A percentile compares a stretch with the other conserved stretches of the same genome.
phyloP scores from a whole-genome alignment of 1,140 invertebrate species.

The Mercenaria mercenaria region DNA sequence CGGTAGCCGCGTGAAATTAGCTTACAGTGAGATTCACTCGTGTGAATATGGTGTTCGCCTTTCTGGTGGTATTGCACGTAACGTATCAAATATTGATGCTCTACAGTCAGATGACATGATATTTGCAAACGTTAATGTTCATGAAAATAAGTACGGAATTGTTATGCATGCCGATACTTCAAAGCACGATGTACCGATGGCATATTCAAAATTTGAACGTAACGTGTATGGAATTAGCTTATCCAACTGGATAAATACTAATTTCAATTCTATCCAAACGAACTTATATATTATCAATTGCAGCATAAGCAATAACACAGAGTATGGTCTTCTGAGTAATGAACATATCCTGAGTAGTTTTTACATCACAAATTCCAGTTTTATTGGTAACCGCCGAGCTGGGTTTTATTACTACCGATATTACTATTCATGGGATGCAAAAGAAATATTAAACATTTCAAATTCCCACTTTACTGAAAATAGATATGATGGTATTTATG shows the following conservation, averaged over 20 bases:
- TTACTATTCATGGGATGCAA: neutral
- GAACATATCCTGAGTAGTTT: neutral
- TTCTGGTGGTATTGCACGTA: neutral
- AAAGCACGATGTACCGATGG: neutral
- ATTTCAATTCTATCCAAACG: neutral
- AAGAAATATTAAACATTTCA: neutral
- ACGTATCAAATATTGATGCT: neutral
- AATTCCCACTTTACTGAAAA: neutral
- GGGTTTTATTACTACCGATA: neutral
- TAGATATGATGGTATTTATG: neutral
- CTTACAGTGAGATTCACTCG: constrained; percentile 8
- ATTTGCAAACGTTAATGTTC: neutral
- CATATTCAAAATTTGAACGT: neutral
- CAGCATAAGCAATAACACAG: neutral
- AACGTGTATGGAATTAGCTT: neutral
- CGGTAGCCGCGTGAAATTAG: neutral
- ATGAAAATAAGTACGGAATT: neutral
- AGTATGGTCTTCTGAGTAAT: neutral
- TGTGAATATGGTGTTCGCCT: neutral
- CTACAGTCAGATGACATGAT: neutral
- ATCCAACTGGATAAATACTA: neutral
- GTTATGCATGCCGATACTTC: neutral
- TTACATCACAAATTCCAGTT: neutral
- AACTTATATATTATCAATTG: neutral
- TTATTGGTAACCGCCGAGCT: neutral